Evolutionary conservation across 2,113 vertebrate species (phyloP).

Genomic region (Myrmecobius fasciatus): DNA sequence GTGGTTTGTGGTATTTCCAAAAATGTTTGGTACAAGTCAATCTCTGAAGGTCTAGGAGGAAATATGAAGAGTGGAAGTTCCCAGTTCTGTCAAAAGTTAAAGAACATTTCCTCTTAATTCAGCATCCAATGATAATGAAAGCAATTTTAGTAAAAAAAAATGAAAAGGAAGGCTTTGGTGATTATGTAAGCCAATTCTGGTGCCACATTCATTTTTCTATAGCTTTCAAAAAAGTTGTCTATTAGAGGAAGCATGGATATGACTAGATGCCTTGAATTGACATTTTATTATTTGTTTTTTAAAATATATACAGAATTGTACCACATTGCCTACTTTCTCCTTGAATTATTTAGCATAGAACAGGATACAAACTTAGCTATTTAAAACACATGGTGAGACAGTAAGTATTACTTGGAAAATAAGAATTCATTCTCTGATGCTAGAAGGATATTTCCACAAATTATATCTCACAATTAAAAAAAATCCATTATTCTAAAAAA

Average conservation of each 20-base stretch:
- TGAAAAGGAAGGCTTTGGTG: neutral
- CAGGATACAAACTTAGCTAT: constrained; percentile 55
- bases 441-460: constrained; percentile 38
- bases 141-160: constrained; percentile 47
- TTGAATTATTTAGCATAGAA: constrained; percentile 71
- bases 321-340: constrained; percentile 6
- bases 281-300: constrained; percentile 56
- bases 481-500: constrained; percentile 54
- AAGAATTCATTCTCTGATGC: neutral
- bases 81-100: constrained; percentile 51
- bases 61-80: constrained; percentile 54
- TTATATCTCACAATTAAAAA: constrained; percentile 32
- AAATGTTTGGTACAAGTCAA: constrained; percentile 83
- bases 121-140: constrained; percentile 47
- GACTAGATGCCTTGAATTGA: constrained; percentile 67
- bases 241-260: constrained; percentile 72
- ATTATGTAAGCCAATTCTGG: neutral
- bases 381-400: neutral
- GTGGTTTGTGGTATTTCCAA: constrained; percentile 85
- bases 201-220: constrained; percentile 65
- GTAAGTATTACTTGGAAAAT: constrained; percentile 60
- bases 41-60: constrained; percentile 81
- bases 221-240: constrained; percentile 74
- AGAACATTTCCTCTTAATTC: constrained; percentile 41
- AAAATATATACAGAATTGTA: constrained; percentile 23